These are phyloP conservation scores for Odontocolon sp. DNA, from an alignment of 2,888 invertebrate genomes.

Conservation along the genomic window DNA sequence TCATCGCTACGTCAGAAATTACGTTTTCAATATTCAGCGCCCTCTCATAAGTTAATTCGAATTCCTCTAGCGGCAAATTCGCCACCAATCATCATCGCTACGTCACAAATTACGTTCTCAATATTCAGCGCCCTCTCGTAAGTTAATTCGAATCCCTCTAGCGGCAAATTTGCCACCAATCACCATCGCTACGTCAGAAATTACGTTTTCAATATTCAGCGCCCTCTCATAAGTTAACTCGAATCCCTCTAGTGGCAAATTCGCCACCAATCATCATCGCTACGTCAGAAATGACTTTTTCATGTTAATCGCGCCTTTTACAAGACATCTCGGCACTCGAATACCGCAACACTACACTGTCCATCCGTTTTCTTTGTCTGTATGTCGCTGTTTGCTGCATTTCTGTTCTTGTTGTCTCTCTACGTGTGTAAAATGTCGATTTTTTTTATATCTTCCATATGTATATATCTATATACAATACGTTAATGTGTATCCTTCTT, in stretches of 20 bases:
- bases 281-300: slow-evolving; percentile 19
- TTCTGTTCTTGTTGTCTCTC: not conserved
- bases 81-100: slow-evolving; percentile 1
- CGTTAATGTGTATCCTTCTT: not conserved
- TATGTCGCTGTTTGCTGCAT: not conserved
- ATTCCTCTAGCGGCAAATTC: slow-evolving; percentile 5
- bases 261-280: not conserved
- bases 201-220: not conserved
- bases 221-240: not conserved
- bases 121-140: not conserved
- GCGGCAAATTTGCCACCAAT: not conserved
- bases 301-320: not conserved
- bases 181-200: slow-evolving; percentile 14
- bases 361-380: slow-evolving; percentile 1
- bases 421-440: too few species aligned
- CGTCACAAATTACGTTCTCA: slow-evolving; percentile 9
- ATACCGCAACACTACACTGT: not conserved
- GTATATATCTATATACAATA: not conserved
- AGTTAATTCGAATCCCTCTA: slow-evolving; percentile 12
- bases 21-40: not conserved
- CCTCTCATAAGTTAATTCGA: slow-evolving; percentile 10
- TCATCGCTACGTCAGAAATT: slow-evolving; percentile 13
- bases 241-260: slow-evolving; percentile 13
- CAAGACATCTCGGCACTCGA: not conserved
- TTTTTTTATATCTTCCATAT: not conserved